Evolutionary conservation across 1,140 invertebrate genomes (phyloP).

Genomic region (Drosophila nebulosa): DNA sequence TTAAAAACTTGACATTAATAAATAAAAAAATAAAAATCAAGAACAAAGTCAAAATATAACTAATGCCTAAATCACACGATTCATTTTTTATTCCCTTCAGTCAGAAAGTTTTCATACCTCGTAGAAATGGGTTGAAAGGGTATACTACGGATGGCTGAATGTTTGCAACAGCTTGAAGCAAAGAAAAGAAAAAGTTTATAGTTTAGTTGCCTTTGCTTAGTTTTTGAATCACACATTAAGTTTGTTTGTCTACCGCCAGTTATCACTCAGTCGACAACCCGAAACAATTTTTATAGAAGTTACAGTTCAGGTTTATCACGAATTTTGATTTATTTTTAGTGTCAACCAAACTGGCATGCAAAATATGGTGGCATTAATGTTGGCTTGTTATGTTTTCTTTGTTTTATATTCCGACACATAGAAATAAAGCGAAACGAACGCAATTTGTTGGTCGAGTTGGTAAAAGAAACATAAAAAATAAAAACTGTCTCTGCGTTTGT

Average conservation of each 20-base stretch:
- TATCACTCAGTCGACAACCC: background rate
- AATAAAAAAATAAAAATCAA: constrained; percentile 17
- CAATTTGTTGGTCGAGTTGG: background rate
- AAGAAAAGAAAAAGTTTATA: no score
- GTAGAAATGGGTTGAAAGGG: background rate
- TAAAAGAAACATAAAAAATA: background rate
- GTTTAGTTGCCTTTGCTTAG: no score
- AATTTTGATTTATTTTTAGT: constrained; percentile 66
- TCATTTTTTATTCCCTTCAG: background rate
- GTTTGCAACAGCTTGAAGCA: no score
- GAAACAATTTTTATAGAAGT: no score
- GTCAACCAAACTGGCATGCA: constrained; percentile 48
- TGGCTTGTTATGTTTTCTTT: background rate
- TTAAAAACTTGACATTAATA: constrained; percentile 37
- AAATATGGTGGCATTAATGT: constrained; percentile 50
- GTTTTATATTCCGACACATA: background rate
- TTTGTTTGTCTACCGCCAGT: constrained; percentile 6
- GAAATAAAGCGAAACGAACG: background rate
- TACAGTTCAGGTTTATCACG: constrained; percentile 36
- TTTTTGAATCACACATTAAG: no score
- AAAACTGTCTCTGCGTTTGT: background rate
- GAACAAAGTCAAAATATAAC: background rate
- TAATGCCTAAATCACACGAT: constrained; percentile 9
- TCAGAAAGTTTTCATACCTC: background rate
- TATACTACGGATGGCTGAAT: no score